Evolutionary conservation across 2,797 vertebrate species (phyloP).

Genomic region (Megalops cyprinoides): DNA sequence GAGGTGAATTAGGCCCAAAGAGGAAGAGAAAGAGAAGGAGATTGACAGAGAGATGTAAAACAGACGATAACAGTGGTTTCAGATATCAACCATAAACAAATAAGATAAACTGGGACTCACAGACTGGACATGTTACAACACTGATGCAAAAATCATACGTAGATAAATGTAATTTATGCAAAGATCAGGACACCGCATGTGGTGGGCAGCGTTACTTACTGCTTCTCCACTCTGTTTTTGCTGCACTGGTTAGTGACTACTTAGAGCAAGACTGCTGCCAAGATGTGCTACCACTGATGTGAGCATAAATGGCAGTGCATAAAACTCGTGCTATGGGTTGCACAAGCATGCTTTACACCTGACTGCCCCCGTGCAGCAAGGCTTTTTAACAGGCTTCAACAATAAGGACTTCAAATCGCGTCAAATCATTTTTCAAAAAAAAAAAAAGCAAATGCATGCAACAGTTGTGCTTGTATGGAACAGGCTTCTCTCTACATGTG

Average conservation of each 20-base stretch:
- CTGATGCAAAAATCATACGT: neutral
- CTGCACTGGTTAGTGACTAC: slow-evolving; percentile 32
- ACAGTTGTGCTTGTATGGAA: too few species aligned
- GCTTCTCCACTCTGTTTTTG: slow-evolving; percentile 32
- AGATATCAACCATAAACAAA: too few species aligned
- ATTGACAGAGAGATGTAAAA: neutral
- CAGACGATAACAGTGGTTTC: too few species aligned
- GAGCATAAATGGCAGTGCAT: too few species aligned
- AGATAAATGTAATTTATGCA: neutral
- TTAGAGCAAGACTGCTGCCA: slow-evolving; percentile 34
- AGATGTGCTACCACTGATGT: slow-evolving; percentile 30
- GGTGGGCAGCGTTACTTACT: too few species aligned
- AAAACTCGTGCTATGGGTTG: too few species aligned
- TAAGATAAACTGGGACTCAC: neutral
- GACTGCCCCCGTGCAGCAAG: too few species aligned
- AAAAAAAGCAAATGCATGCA: too few species aligned
- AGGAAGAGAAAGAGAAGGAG: neutral
- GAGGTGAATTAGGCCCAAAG: neutral
- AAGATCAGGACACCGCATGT: neutral
- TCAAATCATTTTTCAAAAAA: too few species aligned
- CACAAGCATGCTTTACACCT: too few species aligned
- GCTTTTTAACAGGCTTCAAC: neutral
- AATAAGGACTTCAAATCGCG: too few species aligned
- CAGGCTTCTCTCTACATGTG: too few species aligned
- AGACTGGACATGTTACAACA: neutral